Evolutionary conservation across 2,888 invertebrate species (phyloP), one percentile per base, ranked within the genome.

Genomic region (Gymnosoma rotundatum): DNA sequence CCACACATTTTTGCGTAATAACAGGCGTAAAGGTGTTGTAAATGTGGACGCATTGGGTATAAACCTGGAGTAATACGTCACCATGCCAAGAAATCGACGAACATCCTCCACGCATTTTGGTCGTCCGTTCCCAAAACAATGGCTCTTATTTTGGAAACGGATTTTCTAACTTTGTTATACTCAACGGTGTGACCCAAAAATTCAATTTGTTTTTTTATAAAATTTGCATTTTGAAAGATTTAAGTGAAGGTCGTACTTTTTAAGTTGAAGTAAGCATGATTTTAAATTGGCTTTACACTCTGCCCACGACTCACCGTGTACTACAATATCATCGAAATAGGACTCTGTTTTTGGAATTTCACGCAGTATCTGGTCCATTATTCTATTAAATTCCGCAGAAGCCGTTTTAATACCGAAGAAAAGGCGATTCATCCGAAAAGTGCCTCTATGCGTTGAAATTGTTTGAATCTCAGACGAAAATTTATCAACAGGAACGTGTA

Each of bases 81-180:
- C 66, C 70, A 79, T 79, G 10, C 75, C 83, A 9, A 83, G 45
- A 45, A 70, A 54, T 25, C 76, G 20, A 10, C 74, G 70, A 14
- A 82, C 72, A 63, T 75, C 81, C 8, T 66, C 75, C 45, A 45
- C 74, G 16, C 61, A 58, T 61, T 78, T 56, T 45, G 83, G 79
- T 38, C 21, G 60, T 64, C 66, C 60, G 52, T 16, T 72, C 8
- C 38, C 48, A 25, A 25, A 4, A n/a, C n/a, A 25, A 25, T 25
- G 25, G 25, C 25, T 25, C 25, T 25, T 25, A 25, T 25, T 25
- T 25, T 25, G 25, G 25, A 25, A 25, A 25, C 25, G 25, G 25
- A 25, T 25, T 25, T 25, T 25, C 25, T 25, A 25, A 25, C 25
- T 25, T 25, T 45, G 4, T 45, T 45, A 14, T 45, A 12, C 12